Evolutionary conservation across 2,888 invertebrate genomes (phyloP), one percentile per base, ranked within the genome.

Genomic region (Rhagonycha fulva): DNA sequence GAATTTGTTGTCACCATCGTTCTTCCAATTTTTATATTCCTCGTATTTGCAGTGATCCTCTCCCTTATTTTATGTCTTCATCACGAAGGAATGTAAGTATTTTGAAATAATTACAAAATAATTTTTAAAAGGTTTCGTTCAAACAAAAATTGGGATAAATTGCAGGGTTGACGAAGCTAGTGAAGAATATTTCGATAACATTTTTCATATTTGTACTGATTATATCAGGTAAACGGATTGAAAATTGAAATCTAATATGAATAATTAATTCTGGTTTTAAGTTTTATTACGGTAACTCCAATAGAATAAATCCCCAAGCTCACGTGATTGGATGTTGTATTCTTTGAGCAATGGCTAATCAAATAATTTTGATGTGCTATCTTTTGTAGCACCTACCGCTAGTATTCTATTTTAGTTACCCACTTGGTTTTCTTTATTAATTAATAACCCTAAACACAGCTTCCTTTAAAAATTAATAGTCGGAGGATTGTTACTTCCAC

Each of bases 51-150:
- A 1, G 90, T 93, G 3, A 89, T 94, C 9, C 86, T 95, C 2
- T 93, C 94, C 0, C 91, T 93, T 2, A 91, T 94, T 0, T 88
- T 95, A 11, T 95, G 95, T 86, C 92, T 95, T 80, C 92, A 94
- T 81, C 93, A 94, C 83, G 93, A 93, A 80, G 92, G 93, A 84
- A 89, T 94, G 95, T 95, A 87, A 94, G 94, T 92, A 71, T 47
- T 14, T 24, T 9, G 24, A 69, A 19, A 11, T 30, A 30, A 14
- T 23, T 62, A 62, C 62, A 12, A 24, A 66, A 23, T 14, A 24
- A 24, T 66, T 26, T 5, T 4, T 26, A 62, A 4, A 24, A 10
- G n/a, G 4, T 24, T 63, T 63, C 24, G n/a, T 19, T 67, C 12
- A 24, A 61, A 66, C 24, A n/a, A 63, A 30, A 32, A 68, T 70